Percentiles rank a stretch among this genome's conserved stretches.
Conservation (phyloP, 2,888 invertebrate genomes). For the Polyommatus icarus region DNA sequence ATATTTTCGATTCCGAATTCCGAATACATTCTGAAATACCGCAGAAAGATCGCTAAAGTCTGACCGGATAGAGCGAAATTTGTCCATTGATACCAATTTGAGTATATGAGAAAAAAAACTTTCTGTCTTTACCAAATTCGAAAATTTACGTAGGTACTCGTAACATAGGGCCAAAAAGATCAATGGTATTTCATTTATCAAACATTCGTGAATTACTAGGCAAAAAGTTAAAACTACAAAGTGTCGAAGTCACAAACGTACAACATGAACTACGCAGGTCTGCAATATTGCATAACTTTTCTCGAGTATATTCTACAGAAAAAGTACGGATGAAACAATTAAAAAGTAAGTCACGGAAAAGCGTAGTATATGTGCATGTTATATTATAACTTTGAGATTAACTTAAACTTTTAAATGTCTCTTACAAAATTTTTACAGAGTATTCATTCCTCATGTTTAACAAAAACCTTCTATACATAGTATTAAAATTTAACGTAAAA, state of each 20-base stretch:
- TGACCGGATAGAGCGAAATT: neutral
- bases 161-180: too few relatives aligned
- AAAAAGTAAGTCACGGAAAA: neutral
- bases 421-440: neutral
- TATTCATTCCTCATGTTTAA: neutral
- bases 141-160: neutral
- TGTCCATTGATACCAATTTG: too few relatives aligned
- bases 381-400: neutral
- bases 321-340: neutral
- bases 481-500: neutral
- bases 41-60: neutral
- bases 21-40: neutral
- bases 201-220: neutral
- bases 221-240: neutral
- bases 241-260: neutral
- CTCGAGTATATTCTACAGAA: neutral
- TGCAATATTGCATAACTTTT: neutral
- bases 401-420: neutral
- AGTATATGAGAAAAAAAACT: too few relatives aligned
- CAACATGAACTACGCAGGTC: neutral
- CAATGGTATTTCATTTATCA: neutral
- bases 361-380: neutral
- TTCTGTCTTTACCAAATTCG: too few relatives aligned
- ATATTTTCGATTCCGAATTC: slow-evolving; percentile 38
- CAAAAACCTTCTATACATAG: too few relatives aligned